phyloP scores from a whole-genome alignment of 53 echinoderm and acorn worm species.

The Holothuria leucospilota region DNA sequence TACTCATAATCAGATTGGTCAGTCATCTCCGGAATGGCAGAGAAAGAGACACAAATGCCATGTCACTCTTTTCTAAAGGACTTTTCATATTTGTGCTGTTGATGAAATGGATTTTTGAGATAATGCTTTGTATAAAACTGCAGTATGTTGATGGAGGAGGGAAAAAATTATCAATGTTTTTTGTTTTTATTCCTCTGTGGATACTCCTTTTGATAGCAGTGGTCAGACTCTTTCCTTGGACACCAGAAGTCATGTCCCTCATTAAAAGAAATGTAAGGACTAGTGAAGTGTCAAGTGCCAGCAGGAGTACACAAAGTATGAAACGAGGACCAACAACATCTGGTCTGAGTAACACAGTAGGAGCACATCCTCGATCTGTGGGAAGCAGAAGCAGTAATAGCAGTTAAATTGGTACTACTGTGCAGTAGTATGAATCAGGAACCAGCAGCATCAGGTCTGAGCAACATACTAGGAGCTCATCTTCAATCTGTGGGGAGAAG shows the following conservation, averaged over 20 bases:
- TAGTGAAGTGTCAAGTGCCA: background rate
- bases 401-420: too few species aligned
- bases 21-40: constrained; percentile 79
- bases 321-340: background rate
- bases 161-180: constrained; percentile 61
- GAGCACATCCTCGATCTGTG: constrained; percentile 36
- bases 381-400: constrained; percentile 7
- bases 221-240: constrained; percentile 81
- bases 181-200: constrained; percentile 92
- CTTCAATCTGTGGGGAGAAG: background rate
- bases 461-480: constrained; percentile 6
- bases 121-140: constrained; percentile 84
- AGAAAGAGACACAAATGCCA: constrained; percentile 70
- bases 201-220: constrained; percentile 68
- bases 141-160: constrained; percentile 56
- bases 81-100: constrained; percentile 71
- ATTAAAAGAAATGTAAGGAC: constrained; percentile 28
- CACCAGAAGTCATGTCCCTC: constrained; percentile 37
- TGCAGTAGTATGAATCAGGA: background rate
- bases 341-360: background rate
- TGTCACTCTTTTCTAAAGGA: constrained; percentile 70
- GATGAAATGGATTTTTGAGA: constrained; percentile 83
- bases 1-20: constrained; percentile 73
- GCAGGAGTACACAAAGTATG: background rate
- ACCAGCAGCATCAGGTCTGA: background rate